Base-by-base conservation (phyloP, 2,113 vertebrate genomes). In the Leptosomus discolor region DNA sequence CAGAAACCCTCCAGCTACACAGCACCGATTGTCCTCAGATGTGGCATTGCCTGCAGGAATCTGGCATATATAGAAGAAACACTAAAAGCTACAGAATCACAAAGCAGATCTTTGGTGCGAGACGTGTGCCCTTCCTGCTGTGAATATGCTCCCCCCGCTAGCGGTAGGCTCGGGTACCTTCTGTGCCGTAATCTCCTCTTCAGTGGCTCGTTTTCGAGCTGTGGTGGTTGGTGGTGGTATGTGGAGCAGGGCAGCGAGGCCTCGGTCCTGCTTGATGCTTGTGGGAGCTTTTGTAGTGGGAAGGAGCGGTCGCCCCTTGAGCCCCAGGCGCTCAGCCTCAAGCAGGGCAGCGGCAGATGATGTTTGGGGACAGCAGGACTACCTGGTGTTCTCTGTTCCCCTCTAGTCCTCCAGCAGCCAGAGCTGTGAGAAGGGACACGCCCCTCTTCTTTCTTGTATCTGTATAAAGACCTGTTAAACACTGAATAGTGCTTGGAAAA, bases 241-340 rank as follows among this genome's bases (percentile, higher is more conserved):
- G 30, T 1, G 6, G 15, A 58, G 14, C 29, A 9, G 37, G 26
- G 43, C 74, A 30, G 0, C 0, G 1, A 20, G 18, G 22, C 23
- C 34, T 13, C 7, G 3, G 41, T 67, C 50, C 63, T 53, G 22
- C 37, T 15, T 17, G 60, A 9, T 58, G 76, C n/a, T 67, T 10
- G n/a, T 60, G 76, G 63, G 21, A 21, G 81, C 1, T 46, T 32
- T 26, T 30, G 48, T 3, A 6, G 27, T 1, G 3, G 41, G 24
- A 73, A 58, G 65, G 39, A 65, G 29, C 4, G 3, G 30, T 12
- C 6, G 3, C 45, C n/a, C 39, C 37, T 11, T 20, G 70, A 84
- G 53, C 65, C n/a, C 34, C 36, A 6, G n/a, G 3, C 0, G 1
- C 77, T 20, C 26, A 22, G 22, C 14, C 23, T 14, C 1, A 5